Base-by-base conservation (phyloP, 2,113 vertebrate species). In the Rhynchomys soricoides region DNA sequence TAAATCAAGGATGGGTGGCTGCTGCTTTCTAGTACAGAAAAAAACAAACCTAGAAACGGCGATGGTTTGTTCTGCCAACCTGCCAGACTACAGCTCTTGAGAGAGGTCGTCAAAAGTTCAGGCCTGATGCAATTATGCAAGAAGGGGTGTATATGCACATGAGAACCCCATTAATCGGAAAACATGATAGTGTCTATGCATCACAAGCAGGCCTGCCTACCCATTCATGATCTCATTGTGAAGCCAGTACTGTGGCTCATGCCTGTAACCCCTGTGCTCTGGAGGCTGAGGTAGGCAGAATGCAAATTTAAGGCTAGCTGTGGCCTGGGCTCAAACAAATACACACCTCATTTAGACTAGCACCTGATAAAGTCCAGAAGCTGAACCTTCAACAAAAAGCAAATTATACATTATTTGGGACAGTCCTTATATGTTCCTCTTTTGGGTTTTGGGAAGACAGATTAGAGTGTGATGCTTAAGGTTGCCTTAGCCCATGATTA, bases 61-160 rank as follows among this genome's bases (percentile, higher is more conserved):
- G 24, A 43, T 45, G 13, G 59, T 43, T 71, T 29, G 43, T 66
- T 64, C 45, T 21, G 52, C 52, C 71, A 52, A 40, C 22, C 34
- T 55, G 78, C 34, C 87, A 66, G 73, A 71, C 43, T 8, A 21
- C 15, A 57, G 37, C 68, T 62, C 0, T 8, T 31, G 21, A 57
- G 26, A 48, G 6, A 21, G 4, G 29, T 43, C 55, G 48, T 75
- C 40, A 15, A 29, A 31, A 89, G 26, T 15, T 43, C 91, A 59
- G 74, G 17, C 16, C 45, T 81, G 16, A 48, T 52, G 15, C 74
- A 40, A 48, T 10, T 48, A 66, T 12, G 10, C 4, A 8, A 12
- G 16, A 4, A n/a, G 17, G 13, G 40, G 1, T 9, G 9, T 10
- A 1, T 5, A 62, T 29, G 19, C 16, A 8, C 29, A 5, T 6